Evolutionary conservation across 2,113 vertebrate genomes (phyloP).

Genomic region (Astur gentilis): DNA sequence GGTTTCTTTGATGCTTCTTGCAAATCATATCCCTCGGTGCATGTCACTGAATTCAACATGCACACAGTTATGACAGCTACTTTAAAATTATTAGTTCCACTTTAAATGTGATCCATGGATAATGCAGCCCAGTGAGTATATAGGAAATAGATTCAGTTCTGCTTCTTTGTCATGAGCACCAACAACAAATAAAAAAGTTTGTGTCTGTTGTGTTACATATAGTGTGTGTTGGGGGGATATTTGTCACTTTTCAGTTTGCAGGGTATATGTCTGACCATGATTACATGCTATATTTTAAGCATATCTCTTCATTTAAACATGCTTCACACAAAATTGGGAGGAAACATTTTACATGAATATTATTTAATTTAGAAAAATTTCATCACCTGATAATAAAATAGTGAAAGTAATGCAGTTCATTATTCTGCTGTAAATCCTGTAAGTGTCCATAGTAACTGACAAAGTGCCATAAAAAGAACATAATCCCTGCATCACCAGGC

Average conservation of each 20-base stretch:
- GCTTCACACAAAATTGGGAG: neutral
- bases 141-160: neutral
- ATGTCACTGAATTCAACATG: neutral
- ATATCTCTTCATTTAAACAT: neutral
- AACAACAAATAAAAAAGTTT: neutral
- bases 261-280: neutral
- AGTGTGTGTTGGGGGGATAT: accelerated
- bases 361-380: neutral
- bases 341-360: neutral
- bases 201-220: neutral
- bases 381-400: neutral
- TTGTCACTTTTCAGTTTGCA: neutral
- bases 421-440: neutral
- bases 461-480: neutral
- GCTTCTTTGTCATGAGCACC: neutral
- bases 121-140: neutral
- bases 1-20: neutral
- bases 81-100: slow-evolving; percentile 24
- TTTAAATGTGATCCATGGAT: neutral
- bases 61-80: neutral
- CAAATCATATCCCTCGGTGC: neutral
- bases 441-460: neutral
- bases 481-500: neutral
- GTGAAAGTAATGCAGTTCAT: neutral
- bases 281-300: neutral